Evolutionary conservation across 2,797 vertebrate genomes (phyloP).

Genomic region (Rhabdophis nuchalis): DNA sequence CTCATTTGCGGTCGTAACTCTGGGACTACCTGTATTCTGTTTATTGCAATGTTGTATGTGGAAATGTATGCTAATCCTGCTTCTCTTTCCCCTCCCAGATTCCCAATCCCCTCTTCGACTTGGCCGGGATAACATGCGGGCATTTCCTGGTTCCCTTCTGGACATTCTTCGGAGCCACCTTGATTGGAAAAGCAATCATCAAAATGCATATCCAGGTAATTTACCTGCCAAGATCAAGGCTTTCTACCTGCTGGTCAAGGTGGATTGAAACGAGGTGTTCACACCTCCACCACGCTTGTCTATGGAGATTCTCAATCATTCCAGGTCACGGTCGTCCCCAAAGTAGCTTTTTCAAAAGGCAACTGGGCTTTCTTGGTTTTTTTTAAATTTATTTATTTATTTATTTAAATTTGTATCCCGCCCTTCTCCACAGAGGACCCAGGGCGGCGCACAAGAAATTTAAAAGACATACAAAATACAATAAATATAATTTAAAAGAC

Average conservation of each 20-base stretch:
- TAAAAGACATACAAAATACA: too few species aligned
- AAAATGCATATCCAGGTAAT: constrained; percentile 99
- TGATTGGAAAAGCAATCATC: constrained; percentile 97
- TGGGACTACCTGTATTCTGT: background rate
- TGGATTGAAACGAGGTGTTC: too few species aligned
- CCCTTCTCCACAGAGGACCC: too few species aligned
- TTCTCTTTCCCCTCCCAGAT: constrained; percentile 74
- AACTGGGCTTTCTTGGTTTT: background rate
- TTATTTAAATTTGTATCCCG: too few species aligned
- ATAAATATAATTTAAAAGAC: too few species aligned
- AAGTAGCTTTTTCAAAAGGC: background rate
- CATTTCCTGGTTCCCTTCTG: constrained; percentile 98
- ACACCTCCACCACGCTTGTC: background rate
- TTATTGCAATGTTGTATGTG: background rate
- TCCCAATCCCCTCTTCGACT: constrained; percentile 96
- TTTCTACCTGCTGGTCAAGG: background rate
- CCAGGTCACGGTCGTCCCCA: background rate
- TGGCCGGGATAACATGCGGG: constrained; percentile 97
- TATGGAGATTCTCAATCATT: background rate
- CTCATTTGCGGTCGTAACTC: too few species aligned
- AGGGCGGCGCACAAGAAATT: too few species aligned
- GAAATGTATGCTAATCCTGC: background rate
- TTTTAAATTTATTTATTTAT: too few species aligned
- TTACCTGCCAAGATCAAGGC: constrained; percentile 18
- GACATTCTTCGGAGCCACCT: constrained; percentile 98